Evolutionary conservation across 2,888 invertebrate species (phyloP).

Genomic region (Stegana nigrithorax): DNA sequence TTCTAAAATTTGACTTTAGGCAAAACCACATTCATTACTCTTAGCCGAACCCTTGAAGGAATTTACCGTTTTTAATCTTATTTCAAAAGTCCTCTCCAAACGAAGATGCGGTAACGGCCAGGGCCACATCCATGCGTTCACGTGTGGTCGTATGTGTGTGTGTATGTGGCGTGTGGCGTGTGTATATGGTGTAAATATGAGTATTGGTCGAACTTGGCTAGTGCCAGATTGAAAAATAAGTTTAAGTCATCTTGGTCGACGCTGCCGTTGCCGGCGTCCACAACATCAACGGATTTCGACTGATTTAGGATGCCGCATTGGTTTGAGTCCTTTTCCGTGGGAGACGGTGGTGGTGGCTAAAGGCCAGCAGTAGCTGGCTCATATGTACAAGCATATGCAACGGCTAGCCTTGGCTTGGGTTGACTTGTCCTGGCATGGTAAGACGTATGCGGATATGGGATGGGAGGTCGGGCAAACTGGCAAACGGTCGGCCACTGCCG

Average conservation of each 20-base stretch:
- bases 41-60: slow-evolving; percentile 60
- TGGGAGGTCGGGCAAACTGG: neutral
- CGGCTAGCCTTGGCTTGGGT: neutral
- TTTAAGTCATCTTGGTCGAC: slow-evolving; percentile 47
- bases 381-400: neutral
- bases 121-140: too few species aligned
- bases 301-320: neutral
- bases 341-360: neutral
- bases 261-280: too few species aligned
- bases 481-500: slow-evolving; percentile 48
- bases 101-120: too few species aligned
- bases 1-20: slow-evolving; percentile 59
- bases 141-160: neutral
- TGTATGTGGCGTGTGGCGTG: slow-evolving; percentile 27
- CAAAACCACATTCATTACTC: slow-evolving; percentile 66
- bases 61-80: slow-evolving; percentile 61
- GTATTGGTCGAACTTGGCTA: slow-evolving; percentile 57
- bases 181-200: slow-evolving; percentile 55
- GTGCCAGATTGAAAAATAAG: slow-evolving; percentile 63
- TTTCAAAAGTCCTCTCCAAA: slow-evolving; percentile 52
- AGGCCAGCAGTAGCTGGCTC: neutral
- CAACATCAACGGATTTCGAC: neutral
- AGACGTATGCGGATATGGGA: slow-evolving; percentile 2
- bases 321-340: neutral
- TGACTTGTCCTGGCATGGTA: neutral